Evolutionary conservation across 2,797 vertebrate species (phyloP).

Genomic region (Distichodus sexfasciatus): DNA sequence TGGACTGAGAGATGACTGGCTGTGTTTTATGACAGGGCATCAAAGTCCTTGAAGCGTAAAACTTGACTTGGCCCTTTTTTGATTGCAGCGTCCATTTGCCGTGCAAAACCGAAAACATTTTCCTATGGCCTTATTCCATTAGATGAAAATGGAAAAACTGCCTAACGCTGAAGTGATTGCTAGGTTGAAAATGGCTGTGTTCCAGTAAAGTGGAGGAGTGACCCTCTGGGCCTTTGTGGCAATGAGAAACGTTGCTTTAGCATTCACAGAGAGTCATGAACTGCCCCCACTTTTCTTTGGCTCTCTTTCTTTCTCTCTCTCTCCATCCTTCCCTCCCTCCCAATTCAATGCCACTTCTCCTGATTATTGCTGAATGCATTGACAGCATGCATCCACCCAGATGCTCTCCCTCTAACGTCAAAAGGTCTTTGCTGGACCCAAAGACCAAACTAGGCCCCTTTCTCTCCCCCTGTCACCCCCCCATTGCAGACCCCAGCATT

Average conservation of each 20-base stretch:
- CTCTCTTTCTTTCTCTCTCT: not conserved
- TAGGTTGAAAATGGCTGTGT: conserved; percentile 14
- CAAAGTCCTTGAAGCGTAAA: not conserved
- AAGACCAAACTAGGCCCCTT: conserved; percentile 19
- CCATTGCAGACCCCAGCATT: conserved; percentile 35
- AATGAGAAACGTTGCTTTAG: conserved; percentile 10
- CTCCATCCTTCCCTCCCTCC: not conserved
- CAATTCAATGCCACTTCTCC: conserved; percentile 27
- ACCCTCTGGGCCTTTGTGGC: conserved; percentile 8
- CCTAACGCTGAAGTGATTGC: conserved; percentile 15
- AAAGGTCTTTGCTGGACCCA: conserved; percentile 14
- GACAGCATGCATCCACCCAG: conserved; percentile 15
- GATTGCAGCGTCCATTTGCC: conserved; percentile 16
- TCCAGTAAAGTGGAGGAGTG: conserved; percentile 16
- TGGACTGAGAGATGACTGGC: conserved; percentile 13
- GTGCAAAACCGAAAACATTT: conserved; percentile 26
- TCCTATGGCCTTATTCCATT: conserved; percentile 25
- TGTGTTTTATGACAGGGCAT: not conserved
- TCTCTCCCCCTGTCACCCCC: conserved; percentile 18
- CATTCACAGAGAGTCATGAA: not conserved
- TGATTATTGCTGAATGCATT: conserved; percentile 24
- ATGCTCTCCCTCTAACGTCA: not conserved
- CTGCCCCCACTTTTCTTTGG: not conserved
- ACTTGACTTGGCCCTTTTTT: not conserved
- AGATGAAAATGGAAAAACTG: conserved; percentile 21